phyloP scores from a whole-genome alignment of 2,888 invertebrate species.

The Tinea semifulvella region DNA sequence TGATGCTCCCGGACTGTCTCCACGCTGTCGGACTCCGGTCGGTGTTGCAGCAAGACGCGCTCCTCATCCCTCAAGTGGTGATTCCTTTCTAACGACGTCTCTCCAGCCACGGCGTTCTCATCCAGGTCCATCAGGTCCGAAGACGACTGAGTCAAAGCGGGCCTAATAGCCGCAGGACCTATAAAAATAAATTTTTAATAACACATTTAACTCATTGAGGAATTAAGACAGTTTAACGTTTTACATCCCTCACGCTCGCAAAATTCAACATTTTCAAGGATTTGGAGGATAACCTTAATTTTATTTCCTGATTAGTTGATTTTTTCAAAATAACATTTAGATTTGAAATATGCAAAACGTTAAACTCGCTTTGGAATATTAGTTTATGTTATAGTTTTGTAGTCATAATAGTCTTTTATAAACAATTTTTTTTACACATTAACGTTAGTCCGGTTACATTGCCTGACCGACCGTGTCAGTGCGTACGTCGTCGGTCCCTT shows the following conservation, averaged over 20 bases:
- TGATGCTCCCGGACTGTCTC: conserved; percentile 41
- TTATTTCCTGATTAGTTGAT: too few relatives aligned
- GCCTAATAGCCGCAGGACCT: conserved; percentile 91
- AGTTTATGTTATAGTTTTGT: too few relatives aligned
- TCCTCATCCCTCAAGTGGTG: conserved; percentile 71
- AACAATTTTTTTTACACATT: too few relatives aligned
- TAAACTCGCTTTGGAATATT: too few relatives aligned
- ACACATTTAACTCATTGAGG: not conserved
- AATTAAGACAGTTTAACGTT: not conserved
- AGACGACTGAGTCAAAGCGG: conserved; percentile 82
- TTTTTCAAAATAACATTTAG: too few relatives aligned
- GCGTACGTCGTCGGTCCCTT: too few relatives aligned
- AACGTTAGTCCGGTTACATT: too few relatives aligned
- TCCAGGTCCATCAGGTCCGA: conserved; percentile 93
- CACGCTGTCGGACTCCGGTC: conserved; percentile 24
- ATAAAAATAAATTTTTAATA: conserved; percentile 50
- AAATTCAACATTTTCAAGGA: too few relatives aligned
- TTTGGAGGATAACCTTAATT: too few relatives aligned
- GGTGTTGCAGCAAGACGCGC: conserved; percentile 73
- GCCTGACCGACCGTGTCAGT: too few relatives aligned
- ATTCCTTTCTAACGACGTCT: conserved; percentile 43
- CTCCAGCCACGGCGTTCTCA: conserved; percentile 78
- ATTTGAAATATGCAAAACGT: too few relatives aligned
- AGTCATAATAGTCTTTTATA: too few relatives aligned
- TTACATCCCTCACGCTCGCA: not conserved